Conservation (phyloP, 2,113 vertebrate species). For the Brachirus orientalis region DNA sequence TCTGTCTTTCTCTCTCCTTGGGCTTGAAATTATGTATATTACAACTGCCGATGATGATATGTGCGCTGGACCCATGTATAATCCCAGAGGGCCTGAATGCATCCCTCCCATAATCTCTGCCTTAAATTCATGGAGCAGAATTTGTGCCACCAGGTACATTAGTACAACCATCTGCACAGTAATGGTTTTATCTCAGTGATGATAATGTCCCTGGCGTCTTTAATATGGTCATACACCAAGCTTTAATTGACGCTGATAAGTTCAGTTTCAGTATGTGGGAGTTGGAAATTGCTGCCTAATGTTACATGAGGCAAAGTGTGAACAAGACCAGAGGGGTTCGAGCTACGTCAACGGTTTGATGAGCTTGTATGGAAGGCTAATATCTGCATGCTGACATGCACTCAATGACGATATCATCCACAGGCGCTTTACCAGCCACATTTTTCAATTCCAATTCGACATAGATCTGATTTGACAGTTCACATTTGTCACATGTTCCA, state of each 20-base stretch:
- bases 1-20: neutral
- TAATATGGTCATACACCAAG: slow-evolving; percentile 15
- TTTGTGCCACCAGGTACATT: slow-evolving; percentile 22
- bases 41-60: slow-evolving; percentile 15
- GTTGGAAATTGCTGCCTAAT: neutral
- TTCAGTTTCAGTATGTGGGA: slow-evolving; percentile 9
- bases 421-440: no score
- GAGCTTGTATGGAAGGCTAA: neutral
- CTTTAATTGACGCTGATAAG: slow-evolving; percentile 12
- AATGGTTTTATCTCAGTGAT: slow-evolving; percentile 17
- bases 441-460: no score
- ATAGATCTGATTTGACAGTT: no score
- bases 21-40: slow-evolving; percentile 28
- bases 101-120: neutral
- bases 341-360: neutral
- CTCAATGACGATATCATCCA: neutral
- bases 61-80: neutral
- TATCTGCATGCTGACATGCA: neutral
- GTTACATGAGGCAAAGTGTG: neutral
- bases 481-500: no score
- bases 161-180: slow-evolving; percentile 25
- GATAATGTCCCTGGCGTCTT: slow-evolving; percentile 11
- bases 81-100: slow-evolving; percentile 24
- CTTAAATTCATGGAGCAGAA: slow-evolving; percentile 7
- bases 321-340: neutral